These are phyloP conservation scores for Silurus glanis DNA, from an alignment of 2,113 vertebrate species.

Conservation along the genomic window DNA sequence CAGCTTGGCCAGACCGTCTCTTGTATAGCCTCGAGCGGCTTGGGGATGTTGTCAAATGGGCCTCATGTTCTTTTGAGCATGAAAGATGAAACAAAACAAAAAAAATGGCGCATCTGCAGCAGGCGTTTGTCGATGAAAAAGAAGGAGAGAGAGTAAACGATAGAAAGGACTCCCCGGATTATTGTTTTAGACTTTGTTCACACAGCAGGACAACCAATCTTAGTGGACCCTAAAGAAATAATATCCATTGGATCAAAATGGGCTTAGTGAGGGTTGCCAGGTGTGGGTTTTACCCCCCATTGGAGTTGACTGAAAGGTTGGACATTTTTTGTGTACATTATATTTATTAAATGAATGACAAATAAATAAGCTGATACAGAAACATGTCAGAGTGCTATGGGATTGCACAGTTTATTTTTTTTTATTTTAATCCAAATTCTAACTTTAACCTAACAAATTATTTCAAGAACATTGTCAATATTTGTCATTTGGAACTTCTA, in stretches of 20 bases:
- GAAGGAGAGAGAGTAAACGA: neutral
- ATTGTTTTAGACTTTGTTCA: neutral
- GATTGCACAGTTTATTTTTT: neutral
- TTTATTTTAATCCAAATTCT: no score
- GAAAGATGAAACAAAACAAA: constrained; percentile 53
- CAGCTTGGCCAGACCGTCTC: constrained; percentile 59
- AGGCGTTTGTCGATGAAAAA: constrained; percentile 55
- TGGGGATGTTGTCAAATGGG: constrained; percentile 59
- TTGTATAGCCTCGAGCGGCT: constrained; percentile 58
- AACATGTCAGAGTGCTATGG: neutral
- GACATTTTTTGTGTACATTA: neutral
- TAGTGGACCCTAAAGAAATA: neutral
- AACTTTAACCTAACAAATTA: neutral
- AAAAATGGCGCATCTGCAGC: constrained; percentile 54
- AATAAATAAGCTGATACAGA: neutral
- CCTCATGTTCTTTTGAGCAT: constrained; percentile 59
- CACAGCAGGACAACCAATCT: neutral
- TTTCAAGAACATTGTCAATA: neutral
- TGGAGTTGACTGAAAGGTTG: neutral
- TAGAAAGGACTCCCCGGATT: neutral
- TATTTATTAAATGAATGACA: neutral
- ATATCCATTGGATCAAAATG: neutral
- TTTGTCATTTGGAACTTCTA: neutral
- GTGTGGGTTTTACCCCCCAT: neutral
- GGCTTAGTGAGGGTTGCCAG: neutral